Evolutionary conservation across 2,113 vertebrate genomes (phyloP).

Genomic region (Hypomesus transpacificus): DNA sequence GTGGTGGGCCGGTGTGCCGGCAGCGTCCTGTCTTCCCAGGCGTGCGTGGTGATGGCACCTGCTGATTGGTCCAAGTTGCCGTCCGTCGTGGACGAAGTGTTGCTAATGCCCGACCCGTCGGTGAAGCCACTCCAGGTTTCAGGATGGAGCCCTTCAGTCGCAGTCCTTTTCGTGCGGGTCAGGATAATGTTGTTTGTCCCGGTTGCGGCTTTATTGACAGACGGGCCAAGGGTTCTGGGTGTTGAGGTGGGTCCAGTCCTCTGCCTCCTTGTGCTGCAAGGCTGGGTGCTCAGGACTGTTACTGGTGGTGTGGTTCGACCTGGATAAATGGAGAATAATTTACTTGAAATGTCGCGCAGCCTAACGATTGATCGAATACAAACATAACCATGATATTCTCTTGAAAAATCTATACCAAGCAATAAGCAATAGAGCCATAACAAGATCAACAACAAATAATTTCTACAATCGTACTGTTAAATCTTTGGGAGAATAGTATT

Average conservation of each 20-base stretch:
- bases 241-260: slow-evolving; percentile 4
- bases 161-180: slow-evolving; percentile 37
- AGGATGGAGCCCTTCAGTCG: background rate
- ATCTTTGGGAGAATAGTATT: too few species aligned
- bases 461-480: too few species aligned
- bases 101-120: background rate
- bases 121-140: background rate
- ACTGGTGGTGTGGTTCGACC: slow-evolving; percentile 29
- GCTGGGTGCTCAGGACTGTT: background rate
- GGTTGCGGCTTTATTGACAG: background rate
- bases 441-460: background rate
- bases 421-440: too few species aligned
- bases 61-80: background rate
- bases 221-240: background rate
- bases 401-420: too few species aligned
- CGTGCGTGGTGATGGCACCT: background rate
- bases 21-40: background rate
- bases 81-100: background rate
- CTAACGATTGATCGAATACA: background rate
- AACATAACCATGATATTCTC: background rate
- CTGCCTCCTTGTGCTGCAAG: background rate
- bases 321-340: slow-evolving; percentile 26
- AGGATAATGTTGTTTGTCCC: background rate
- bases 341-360: background rate
- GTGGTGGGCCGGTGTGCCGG: background rate